phyloP scores from a whole-genome alignment of 2,888 invertebrate species.

The Acanthopleura granulata region DNA sequence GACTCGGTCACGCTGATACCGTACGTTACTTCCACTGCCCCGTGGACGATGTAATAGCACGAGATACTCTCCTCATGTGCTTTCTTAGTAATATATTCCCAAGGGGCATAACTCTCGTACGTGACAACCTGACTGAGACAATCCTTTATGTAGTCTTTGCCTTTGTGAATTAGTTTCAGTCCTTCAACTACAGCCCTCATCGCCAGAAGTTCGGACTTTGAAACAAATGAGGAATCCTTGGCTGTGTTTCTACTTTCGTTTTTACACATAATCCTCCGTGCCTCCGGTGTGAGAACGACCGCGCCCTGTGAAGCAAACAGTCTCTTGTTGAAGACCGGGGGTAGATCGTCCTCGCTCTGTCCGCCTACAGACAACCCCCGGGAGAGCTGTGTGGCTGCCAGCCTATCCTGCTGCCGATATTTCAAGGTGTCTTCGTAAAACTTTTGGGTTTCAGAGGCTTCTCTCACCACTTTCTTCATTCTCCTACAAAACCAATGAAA shows the following conservation, averaged over 20 bases:
- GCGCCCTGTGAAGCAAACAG: conserved; percentile 47
- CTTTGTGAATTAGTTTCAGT: conserved; percentile 51
- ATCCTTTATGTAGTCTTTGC: conserved; percentile 54
- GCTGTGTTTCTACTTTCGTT: conserved; percentile 35
- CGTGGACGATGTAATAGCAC: conserved; percentile 55
- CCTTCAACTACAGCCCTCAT: conserved; percentile 55
- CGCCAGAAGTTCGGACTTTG: conserved; percentile 43
- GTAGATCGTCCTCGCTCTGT: conserved; percentile 42
- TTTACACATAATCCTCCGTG: conserved; percentile 45
- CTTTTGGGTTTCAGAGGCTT: conserved; percentile 38
- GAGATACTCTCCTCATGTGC: conserved; percentile 44
- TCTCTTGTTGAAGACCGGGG: conserved; percentile 55
- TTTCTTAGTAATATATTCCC: conserved; percentile 47
- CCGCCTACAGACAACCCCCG: neutral
- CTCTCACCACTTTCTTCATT: conserved; percentile 42
- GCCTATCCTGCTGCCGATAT: conserved; percentile 31
- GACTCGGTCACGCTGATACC: conserved; percentile 44
- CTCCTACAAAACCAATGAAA: conserved; percentile 30
- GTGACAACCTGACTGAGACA: conserved; percentile 49
- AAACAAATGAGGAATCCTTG: conserved; percentile 28
- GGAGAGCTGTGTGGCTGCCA: conserved; percentile 23
- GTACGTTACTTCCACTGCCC: conserved; percentile 57
- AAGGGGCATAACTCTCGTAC: conserved; percentile 46
- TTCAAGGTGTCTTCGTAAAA: conserved; percentile 40
- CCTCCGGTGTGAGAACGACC: conserved; percentile 52